Base-by-base conservation (phyloP, 2,797 vertebrate species). In the Cossypha heuglini region DNA sequence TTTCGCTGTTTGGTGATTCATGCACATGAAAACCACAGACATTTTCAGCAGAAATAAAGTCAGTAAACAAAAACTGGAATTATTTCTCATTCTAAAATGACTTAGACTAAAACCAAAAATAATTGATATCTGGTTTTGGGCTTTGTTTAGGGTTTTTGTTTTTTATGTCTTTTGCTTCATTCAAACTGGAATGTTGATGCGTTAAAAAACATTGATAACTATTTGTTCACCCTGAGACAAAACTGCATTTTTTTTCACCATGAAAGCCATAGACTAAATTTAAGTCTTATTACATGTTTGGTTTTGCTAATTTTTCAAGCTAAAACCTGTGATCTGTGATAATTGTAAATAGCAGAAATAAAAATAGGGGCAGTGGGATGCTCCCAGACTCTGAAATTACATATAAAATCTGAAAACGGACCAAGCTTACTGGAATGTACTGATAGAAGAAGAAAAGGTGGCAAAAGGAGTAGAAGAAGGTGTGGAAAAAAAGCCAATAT, bases 101-200 rank as follows among this genome's bases (percentile, higher is more conserved):
- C 21, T 46, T 38, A 46, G 15, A 77, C 9, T 33, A 29, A 71
- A 63, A 4, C 58, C 11, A 22, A 35, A 64, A 45, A 8, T 7
- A 73, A 42, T 15, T 5, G 21, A 2, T 43, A 51, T 3, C 3
- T 72, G 4, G 5, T 21, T 55, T 21, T 0, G 3, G 10, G 4
- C 7, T 24, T 61, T 51, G 37, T 29, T 64, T 28, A 6, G 4
- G 9, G 9, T 26, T 69, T 80, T 45, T 4, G 1, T 10, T 37
- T 42, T 11, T 59, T 11, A 33, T 35, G 33, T 35, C 33, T 35
- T 35, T 52, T 0, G 1, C 62, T 84, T 82, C 20, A 71, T 45
- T 82, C 37, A 71, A 68, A 46, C 11, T 43, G 28, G 13, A 80
- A 29, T 24, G 21, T 1, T 63, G 43, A 58, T 35, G 22, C 38